A percentile compares a stretch with the other conserved stretches of the same genome.
phyloP scores from a whole-genome alignment of 2,113 vertebrate genomes.

The Elachura formosa region DNA sequence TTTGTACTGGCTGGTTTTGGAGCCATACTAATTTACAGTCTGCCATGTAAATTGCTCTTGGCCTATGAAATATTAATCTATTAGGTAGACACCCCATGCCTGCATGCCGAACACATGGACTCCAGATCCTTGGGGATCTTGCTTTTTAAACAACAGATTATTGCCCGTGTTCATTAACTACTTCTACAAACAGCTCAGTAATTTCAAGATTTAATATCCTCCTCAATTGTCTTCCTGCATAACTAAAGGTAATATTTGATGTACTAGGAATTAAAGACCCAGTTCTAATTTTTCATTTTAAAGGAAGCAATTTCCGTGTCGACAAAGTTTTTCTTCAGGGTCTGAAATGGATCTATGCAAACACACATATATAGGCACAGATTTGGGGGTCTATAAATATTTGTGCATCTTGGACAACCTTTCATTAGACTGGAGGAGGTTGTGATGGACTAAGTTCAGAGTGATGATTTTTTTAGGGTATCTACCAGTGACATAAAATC shows the following conservation, averaged over 20 bases:
- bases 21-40: conserved; percentile 52
- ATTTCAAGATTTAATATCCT: conserved; percentile 16
- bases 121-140: background rate
- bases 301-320: background rate
- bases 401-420: background rate
- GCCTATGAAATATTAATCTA: conserved; percentile 55
- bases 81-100: background rate
- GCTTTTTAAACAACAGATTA: conserved; percentile 37
- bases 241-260: background rate
- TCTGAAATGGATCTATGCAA: too few species aligned
- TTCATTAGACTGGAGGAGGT: background rate
- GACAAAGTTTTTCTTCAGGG: background rate
- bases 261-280: background rate
- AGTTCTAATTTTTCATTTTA: background rate
- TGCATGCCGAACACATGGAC: background rate
- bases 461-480: background rate
- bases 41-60: conserved; percentile 52
- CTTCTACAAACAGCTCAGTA: background rate
- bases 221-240: background rate
- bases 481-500: background rate
- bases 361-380: too few species aligned
- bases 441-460: background rate
- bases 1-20: conserved; percentile 43
- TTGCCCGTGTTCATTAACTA: background rate
- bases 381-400: background rate